Conservation (phyloP, 2,797 vertebrate species). For the Emydoidea blandingii region DNA sequence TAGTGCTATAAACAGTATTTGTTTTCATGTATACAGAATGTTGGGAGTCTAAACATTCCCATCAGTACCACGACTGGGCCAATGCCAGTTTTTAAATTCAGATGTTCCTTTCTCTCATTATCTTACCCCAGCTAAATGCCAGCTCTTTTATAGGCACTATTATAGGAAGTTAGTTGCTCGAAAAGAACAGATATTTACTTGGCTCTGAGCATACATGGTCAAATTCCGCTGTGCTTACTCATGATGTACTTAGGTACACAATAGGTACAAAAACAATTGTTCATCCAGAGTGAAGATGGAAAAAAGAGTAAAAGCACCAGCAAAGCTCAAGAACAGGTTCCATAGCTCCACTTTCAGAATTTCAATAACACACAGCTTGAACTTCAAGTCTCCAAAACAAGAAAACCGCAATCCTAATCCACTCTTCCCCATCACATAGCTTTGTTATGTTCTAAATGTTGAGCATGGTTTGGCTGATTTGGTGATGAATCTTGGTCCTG, state of each 20-base stretch:
- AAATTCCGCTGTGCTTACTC: not conserved
- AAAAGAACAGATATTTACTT: not conserved
- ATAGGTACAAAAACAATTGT: not conserved
- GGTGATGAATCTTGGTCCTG: too few species aligned
- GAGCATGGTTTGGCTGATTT: not conserved
- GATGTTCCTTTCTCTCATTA: not conserved
- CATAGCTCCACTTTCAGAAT: not conserved
- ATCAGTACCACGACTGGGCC: not conserved
- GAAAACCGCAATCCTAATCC: not conserved
- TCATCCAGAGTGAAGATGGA: too few species aligned
- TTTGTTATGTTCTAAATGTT: not conserved
- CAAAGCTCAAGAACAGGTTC: not conserved
- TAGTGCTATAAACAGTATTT: not conserved
- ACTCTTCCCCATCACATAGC: not conserved
- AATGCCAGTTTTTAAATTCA: not conserved
- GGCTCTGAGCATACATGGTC: not conserved
- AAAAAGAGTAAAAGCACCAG: not conserved
- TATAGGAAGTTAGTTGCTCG: not conserved
- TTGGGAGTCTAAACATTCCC: not conserved
- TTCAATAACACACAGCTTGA: not conserved
- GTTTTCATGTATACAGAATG: not conserved
- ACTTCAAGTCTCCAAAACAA: not conserved
- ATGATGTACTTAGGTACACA: not conserved
- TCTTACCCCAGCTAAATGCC: not conserved
- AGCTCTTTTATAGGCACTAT: not conserved